Evolutionary conservation across 2,113 vertebrate species (phyloP), one percentile per base, ranked within the genome.

Genomic region (Hippolais icterina): DNA sequence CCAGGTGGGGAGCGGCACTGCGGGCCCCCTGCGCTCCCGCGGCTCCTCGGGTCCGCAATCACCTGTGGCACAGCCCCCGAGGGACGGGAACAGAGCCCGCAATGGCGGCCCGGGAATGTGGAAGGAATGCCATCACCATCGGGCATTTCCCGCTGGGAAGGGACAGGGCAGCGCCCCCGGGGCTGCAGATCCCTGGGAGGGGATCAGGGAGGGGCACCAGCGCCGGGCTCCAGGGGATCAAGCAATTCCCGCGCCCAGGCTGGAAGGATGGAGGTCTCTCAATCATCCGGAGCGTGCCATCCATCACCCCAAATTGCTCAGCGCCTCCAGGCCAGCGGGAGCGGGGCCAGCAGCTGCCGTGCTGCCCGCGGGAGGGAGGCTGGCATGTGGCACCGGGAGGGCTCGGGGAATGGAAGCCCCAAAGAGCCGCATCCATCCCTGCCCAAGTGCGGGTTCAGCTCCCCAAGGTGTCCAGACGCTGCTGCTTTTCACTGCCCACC

Each of bases 191-290:
- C 52, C 52, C 42, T 44, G 42, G 42, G 42, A 44, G 42, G 42
- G 42, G 42, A 15, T 44, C 42, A 15, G 42, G 15, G 14, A 44
- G 42, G 42, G 42, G 16, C 15, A 44, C 42, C 13, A 44, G 49
- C n/a, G 22, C 1, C 1, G 1, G 8, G 22, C 46, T 42, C 42
- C 15, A 2, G 50, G 19, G n/a, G 46, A 16, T 11, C 2, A 0
- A 6, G 31, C 0, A 2, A 11, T 16, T 35, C 4, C 4, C 24
- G 2, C 0, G 1, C 29, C 24, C 21, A 0, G 1, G 20, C n/a
- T n/a, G 81, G 21, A 27, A 72, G 68, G 46, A 42, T 13, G 31
- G 12, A 31, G 52, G 9, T 23, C 46, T 23, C 46, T 11, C 23
- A 44, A n/a, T 66, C 83, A 4, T 9, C 56, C 35, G 22, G 74